Percentiles rank a stretch among this genome's conserved stretches.
Conservation (phyloP, 2,797 vertebrate genomes). For the Anolis apletophallus region DNA sequence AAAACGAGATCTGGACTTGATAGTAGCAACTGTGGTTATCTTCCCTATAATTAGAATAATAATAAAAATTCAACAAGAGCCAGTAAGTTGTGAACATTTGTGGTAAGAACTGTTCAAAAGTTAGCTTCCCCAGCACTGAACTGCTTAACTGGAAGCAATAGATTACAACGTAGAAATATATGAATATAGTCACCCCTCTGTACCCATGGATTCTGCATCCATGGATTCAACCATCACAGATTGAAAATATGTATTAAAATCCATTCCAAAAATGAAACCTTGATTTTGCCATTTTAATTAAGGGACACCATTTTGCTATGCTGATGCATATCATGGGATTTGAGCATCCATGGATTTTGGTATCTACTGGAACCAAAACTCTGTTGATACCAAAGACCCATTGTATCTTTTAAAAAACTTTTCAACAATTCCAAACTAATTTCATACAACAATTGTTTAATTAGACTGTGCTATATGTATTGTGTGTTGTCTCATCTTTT, state of each 20-base stretch:
- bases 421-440: not conserved
- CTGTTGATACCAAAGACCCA: too few species aligned
- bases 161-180: not conserved
- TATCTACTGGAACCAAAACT: too few species aligned
- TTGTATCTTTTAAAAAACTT: not conserved
- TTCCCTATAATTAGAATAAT: slow-evolving; percentile 11
- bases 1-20: slow-evolving; percentile 4
- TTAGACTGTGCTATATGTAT: not conserved
- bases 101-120: not conserved
- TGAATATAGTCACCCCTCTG: too few species aligned
- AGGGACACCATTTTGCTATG: too few species aligned
- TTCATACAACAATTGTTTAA: not conserved
- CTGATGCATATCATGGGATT: too few species aligned
- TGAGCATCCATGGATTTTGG: too few species aligned
- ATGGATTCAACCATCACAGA: too few species aligned
- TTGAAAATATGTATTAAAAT: too few species aligned
- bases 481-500: not conserved
- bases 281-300: too few species aligned
- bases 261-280: too few species aligned
- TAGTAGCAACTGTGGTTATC: slow-evolving; percentile 14
- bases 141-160: not conserved
- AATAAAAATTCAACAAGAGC: not conserved
- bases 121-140: not conserved
- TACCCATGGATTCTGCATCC: too few species aligned
- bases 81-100: not conserved